Percentiles rank a stretch among this genome's conserved stretches.
Conservation (phyloP, 2,113 vertebrate species). For the Pseudolaguvia tuberculata region DNA sequence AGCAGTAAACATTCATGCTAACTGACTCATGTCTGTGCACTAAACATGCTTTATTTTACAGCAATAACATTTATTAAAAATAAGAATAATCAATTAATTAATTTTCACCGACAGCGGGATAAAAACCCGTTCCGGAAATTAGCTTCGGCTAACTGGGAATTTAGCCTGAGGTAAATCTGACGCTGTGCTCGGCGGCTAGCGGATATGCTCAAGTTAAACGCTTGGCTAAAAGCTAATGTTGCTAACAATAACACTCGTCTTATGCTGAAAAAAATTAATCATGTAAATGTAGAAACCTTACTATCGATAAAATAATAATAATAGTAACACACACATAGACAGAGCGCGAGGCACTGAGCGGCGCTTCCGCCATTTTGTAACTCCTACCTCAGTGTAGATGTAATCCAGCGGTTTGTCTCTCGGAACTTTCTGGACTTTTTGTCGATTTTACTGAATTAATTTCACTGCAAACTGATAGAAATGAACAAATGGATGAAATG, state of each 20-base stretch:
- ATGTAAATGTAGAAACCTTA: background rate
- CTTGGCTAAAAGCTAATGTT: conserved; percentile 8
- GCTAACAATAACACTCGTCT: background rate
- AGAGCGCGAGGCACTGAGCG: conserved; percentile 63
- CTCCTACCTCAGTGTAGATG: conserved; percentile 61
- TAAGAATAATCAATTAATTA: too few relatives aligned
- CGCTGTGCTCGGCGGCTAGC: conserved; percentile 54
- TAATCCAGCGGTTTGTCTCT: background rate
- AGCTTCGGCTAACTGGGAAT: background rate
- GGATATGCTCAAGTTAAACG: conserved; percentile 39
- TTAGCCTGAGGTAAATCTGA: conserved; percentile 7
- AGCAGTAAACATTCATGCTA: background rate
- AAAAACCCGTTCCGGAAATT: conserved; percentile 29
- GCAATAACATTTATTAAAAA: too few relatives aligned
- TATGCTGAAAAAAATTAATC: background rate
- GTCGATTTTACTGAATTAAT: background rate
- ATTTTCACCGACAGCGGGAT: too few relatives aligned
- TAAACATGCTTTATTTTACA: too few relatives aligned
- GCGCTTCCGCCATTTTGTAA: conserved; percentile 73
- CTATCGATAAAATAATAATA: background rate
- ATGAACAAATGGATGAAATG: fast-evolving
- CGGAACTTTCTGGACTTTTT: background rate
- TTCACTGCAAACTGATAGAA: too few relatives aligned
- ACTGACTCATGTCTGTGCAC: background rate
- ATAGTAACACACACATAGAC: background rate